Base-by-base conservation (phyloP, 2,113 vertebrate genomes). In the Oryzias melastigma region DNA sequence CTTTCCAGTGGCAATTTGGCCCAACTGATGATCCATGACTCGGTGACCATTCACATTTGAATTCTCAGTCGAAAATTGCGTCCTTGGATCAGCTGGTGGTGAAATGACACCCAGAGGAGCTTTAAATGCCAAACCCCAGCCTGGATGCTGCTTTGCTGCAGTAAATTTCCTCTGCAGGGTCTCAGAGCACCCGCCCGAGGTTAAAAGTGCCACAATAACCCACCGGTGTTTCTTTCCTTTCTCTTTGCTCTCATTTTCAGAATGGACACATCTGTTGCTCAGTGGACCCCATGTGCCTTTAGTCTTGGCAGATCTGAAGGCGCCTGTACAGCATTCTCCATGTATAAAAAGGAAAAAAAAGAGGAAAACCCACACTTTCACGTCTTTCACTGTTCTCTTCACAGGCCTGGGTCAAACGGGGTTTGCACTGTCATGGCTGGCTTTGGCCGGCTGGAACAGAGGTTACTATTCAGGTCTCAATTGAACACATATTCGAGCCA, bases 221-320 rank as follows among this genome's bases (percentile, higher is more conserved):
- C 48, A 59, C 58, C 56, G 25, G 27, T 56, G 44, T 57, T 40
- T 59, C 47, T 78, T 35, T 66, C 18, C 20, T 55, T 58, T 74
- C 44, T 71, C 22, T 62, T 16, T 71, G n/a, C 52, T 87, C 35
- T 78, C 45, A 69, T 61, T 65, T 83, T 2, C 84, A 99, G 97
- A 99, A 99, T 17, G 96, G 96, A 90, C 96, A 99, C 75, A 87
- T 95, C 90, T 99, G 96, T 91, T 99, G 97, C 91, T 98, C 94
- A 92, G 96, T 99, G 93, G 96, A 99, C 83, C 97, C 96, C 90
- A 93, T 95, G 93, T 99, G 97, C 94, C 97, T 99, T 94, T 97
- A 99, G 95, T 94, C 92, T 71, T 84, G 92, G 90, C 92, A 77
- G 80, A 77, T 20, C 82, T 71, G 81, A 90, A 88, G 88, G 87